Evolutionary conservation across 2,113 vertebrate species (phyloP).

Genomic region (Marmota monax): DNA sequence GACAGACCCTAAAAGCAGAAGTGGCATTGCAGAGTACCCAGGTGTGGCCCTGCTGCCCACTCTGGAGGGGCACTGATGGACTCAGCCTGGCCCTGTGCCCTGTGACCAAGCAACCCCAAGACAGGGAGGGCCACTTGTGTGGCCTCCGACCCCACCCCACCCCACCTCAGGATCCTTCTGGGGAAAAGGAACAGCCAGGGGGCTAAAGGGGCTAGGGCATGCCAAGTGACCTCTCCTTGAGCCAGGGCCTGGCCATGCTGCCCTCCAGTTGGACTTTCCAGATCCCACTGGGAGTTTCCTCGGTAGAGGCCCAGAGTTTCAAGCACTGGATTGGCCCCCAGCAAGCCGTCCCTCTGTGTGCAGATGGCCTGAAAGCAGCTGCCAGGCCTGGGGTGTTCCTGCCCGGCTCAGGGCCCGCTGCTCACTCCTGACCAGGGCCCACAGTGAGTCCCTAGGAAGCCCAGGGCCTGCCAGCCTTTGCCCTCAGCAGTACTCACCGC

Average conservation of each 20-base stretch:
- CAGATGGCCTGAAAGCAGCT: background rate
- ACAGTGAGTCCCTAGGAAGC: background rate
- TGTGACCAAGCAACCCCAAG: background rate
- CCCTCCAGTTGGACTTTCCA: background rate
- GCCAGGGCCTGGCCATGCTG: background rate
- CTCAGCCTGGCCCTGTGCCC: background rate
- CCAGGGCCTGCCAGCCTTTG: background rate
- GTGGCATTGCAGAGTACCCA: background rate
- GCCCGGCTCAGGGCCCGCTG: background rate
- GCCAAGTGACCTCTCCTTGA: background rate
- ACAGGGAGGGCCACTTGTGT: background rate
- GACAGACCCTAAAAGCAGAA: background rate
- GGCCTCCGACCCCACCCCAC: no score
- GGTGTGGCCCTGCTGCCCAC: background rate
- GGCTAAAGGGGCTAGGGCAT: background rate
- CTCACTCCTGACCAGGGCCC: background rate
- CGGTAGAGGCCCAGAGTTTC: no score
- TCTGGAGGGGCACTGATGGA: background rate
- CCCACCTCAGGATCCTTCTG: background rate
- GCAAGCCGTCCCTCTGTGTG: background rate
- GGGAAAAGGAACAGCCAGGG: background rate
- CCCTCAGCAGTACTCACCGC: constrained; percentile 87
- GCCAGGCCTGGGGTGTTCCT: background rate
- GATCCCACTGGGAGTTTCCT: no score
- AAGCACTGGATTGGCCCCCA: background rate